Base-by-base conservation (phyloP, 2,797 vertebrate genomes). In the Anniella stebbinsi region DNA sequence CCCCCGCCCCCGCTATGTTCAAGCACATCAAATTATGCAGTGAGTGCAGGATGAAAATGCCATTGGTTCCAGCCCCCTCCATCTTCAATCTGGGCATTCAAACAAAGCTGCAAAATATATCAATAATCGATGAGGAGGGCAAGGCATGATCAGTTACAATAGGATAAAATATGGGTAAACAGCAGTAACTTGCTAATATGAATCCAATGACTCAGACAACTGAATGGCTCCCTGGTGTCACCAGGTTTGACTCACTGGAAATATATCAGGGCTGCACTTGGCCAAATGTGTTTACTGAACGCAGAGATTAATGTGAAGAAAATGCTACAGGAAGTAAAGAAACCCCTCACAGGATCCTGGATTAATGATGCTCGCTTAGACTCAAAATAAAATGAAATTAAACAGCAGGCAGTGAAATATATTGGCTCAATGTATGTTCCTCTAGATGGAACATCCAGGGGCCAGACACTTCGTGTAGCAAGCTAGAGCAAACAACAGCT, bases 131-230 rank as follows among this genome's bases (percentile, higher is more conserved):
- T 90, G 92, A 94, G 84, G 93, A 94, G 86, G 1, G 33, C 45
- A 48, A 90, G 90, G 38, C 48, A 80, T 87, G 93, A 94, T 92
- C 87, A 91, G 86, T 5, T 89, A 76, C n/a, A 69, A 76, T 1
- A 41, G 67, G 72, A 48, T 94, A 85, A 96, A 89, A 67, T 80
- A 93, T 70, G 72, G 93, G 51, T 41, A 87, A 89, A 67, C 75
- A 88, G 87, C 30, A 13, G 17, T 89, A 90, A 84, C 87, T 80
- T 91, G 85, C 82, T 95, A 93, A 95, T 93, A 95, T 91, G 87
- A 91, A 95, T 92, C 89, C 73, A 86, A 45, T 93, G 89, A 93
- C 91, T 96, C 93, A 92, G 88, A 83, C 84, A 90, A 63, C 88
- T 84, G 69, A 88, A 84, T 93, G 21, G 33, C 76, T 93, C 88